Percentiles rank a stretch among this genome's conserved stretches.
These are phyloP conservation scores for Drosophila leontia DNA, from an alignment of 1,140 invertebrate species.

Conservation along the genomic window DNA sequence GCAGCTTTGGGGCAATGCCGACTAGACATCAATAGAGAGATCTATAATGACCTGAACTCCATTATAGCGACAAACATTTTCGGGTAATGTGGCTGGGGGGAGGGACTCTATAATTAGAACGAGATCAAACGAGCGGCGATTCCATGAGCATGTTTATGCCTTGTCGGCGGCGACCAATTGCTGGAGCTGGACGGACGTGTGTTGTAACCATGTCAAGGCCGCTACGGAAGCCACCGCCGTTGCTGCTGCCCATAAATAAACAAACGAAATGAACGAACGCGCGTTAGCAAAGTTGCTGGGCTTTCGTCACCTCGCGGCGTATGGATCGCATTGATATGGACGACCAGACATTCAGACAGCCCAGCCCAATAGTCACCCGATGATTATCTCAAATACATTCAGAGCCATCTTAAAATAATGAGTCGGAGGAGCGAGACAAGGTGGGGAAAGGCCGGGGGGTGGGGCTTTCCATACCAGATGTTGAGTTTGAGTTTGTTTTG, in stretches of 20 bases:
- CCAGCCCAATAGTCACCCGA: constrained; percentile 13
- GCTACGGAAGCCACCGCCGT: constrained; percentile 38
- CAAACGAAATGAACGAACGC: background rate
- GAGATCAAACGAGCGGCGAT: constrained; percentile 37
- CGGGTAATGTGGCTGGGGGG: constrained; percentile 2
- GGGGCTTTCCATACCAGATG: constrained; percentile 32
- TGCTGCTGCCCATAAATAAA: constrained; percentile 44
- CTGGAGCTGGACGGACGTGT: constrained; percentile 34
- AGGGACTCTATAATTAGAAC: constrained; percentile 55
- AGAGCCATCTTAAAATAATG: constrained; percentile 10
- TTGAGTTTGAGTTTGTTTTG: constrained; percentile 61
- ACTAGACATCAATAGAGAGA: background rate
- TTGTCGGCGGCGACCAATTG: constrained; percentile 39
- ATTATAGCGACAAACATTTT: constrained; percentile 17
- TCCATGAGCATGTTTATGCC: constrained; percentile 42
- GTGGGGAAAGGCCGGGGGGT: constrained; percentile 8
- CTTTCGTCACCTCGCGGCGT: constrained; percentile 33
- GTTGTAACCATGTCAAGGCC: constrained; percentile 79
- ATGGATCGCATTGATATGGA: constrained; percentile 53
- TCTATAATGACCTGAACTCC: constrained; percentile 7
- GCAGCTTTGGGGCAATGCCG: too few relatives aligned
- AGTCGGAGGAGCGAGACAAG: background rate
- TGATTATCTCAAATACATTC: constrained; percentile 16
- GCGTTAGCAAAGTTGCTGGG: constrained; percentile 6
- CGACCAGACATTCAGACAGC: constrained; percentile 19